Conservation (phyloP, 2,113 vertebrate genomes). For the Indicator maculatus region DNA sequence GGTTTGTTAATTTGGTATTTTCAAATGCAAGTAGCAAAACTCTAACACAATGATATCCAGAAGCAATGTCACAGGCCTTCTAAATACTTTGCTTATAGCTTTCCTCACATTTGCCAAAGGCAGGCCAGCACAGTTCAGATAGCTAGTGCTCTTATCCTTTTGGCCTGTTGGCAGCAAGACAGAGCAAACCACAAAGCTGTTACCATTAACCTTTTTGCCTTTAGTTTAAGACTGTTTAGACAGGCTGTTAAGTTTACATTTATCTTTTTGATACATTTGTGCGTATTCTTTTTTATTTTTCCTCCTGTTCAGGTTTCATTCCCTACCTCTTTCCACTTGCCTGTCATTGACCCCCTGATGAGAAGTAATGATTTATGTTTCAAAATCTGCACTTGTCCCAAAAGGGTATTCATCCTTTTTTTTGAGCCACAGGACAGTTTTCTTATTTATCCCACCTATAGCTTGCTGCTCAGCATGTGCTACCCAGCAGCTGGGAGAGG, state of each 20-base stretch:
- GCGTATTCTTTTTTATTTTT: not conserved
- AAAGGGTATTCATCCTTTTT: not conserved
- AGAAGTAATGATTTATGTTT: conserved; percentile 56
- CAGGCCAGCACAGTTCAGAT: not conserved
- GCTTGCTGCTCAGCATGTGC: not conserved
- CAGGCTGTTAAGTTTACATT: not conserved
- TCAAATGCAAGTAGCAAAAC: not conserved
- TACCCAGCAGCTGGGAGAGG: not conserved
- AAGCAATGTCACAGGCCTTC: not conserved
- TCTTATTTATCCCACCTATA: not conserved
- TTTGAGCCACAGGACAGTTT: not conserved
- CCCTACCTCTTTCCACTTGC: conserved; percentile 27
- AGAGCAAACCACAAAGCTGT: conserved; percentile 1
- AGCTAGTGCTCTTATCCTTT: not conserved
- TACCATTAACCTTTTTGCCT: not conserved
- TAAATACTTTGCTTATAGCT: not conserved
- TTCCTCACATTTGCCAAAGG: not conserved
- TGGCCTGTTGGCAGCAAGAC: conserved; percentile 2
- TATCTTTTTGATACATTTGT: not conserved
- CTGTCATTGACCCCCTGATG: conserved; percentile 46
- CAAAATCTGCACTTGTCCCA: conserved; percentile 12
- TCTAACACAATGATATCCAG: not conserved
- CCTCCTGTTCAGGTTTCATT: not conserved
- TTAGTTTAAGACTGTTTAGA: not conserved
- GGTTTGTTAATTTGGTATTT: not conserved